phyloP scores from a whole-genome alignment of 2,113 vertebrate species.

The Salvelinus namaycush region DNA sequence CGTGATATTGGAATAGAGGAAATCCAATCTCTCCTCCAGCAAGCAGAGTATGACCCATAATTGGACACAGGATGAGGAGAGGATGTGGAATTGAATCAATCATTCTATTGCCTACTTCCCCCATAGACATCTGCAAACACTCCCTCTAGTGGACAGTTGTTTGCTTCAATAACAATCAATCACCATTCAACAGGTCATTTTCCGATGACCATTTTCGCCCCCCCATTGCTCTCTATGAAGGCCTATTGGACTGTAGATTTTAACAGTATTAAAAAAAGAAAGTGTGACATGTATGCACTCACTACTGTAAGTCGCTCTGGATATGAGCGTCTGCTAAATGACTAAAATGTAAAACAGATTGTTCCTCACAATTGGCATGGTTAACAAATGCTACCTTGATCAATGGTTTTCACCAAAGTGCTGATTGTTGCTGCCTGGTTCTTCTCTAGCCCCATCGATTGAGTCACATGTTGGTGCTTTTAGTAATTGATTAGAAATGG shows the following conservation, averaged over 20 bases:
- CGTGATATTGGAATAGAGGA: conserved; percentile 15
- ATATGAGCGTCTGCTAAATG: no score
- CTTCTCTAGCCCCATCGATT: neutral
- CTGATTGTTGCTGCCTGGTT: neutral
- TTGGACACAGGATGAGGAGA: conserved; percentile 17
- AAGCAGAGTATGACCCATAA: conserved; percentile 18
- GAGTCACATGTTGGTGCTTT: neutral
- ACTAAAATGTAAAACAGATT: neutral
- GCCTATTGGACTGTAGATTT: neutral
- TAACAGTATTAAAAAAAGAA: neutral
- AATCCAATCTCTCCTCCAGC: conserved; percentile 12
- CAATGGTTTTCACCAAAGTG: neutral
- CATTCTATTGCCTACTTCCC: neutral
- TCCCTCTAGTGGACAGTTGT: conserved; percentile 42
- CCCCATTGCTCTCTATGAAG: neutral
- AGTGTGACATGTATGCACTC: no score
- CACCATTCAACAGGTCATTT: conserved; percentile 7
- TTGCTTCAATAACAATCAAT: conserved; percentile 22
- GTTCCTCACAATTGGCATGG: neutral
- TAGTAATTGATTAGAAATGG: neutral
- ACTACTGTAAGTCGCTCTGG: no score
- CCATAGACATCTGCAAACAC: conserved; percentile 4
- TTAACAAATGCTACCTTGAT: conserved; percentile 9
- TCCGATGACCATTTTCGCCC: neutral
- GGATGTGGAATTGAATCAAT: neutral